Base-by-base conservation (phyloP, 2,113 vertebrate genomes). In the Paramisgurnus dabryanus region DNA sequence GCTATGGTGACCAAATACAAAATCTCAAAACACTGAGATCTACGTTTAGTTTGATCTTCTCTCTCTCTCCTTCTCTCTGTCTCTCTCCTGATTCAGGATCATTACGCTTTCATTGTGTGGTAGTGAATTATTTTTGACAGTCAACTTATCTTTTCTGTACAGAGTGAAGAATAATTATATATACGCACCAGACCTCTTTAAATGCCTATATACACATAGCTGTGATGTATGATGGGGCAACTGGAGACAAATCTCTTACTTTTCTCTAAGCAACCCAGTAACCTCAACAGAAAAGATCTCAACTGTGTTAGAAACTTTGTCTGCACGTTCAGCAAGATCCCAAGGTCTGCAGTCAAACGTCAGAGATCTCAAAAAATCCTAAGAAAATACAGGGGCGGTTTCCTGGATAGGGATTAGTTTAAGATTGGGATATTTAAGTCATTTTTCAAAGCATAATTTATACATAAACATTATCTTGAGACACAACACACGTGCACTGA, bases 1-100 rank as follows among this genome's bases (percentile, higher is more conserved):
- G 79, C 67, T 80, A 85, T 78, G 80, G 76, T 5, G 82, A 86
- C 84, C 79, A 40, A 58, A 78, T 15, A 78, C 79, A 72, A 70
- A 57, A 11, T 6, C 41, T 78, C 76, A 74, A 84, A 84, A 84
- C 79, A 86, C 45, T 67, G n/a, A 50, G 47, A 45, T n/a, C 41
- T 11, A 15, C 49, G 71, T 34, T 34, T 34, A 34, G 27, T 34
- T 34, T 34, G 1, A 3, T 34, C 27, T 34, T 34, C 27, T 34
- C 2, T 34, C 2, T 34, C 2, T 34, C 2, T 34, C 3, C 3
- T 3, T 34, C 27, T 34, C 27, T 34, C 3, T 34, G 12, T 55
- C 34, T 76, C 66, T 80, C 50, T 79, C 69, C 50, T 74, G 53
- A 41, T 22, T 68, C 55, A 50, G 40, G 15, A 74, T 61, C 11